Conservation (phyloP, 2,113 vertebrate species). For the Microtus pennsylvanicus region DNA sequence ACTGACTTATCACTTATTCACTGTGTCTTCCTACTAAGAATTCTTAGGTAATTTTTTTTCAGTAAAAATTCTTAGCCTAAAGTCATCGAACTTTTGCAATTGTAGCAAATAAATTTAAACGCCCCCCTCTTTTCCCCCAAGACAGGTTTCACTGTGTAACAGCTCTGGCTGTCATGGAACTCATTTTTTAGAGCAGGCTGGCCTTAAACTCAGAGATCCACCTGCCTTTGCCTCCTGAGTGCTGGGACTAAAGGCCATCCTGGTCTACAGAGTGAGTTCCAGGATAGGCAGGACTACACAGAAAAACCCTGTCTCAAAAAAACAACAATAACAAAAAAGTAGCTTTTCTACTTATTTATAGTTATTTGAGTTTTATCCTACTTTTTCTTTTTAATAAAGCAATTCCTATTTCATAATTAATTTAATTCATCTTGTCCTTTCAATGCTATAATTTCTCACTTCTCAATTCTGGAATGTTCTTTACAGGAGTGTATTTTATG, state of each 20-base stretch:
- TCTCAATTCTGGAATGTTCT: background rate
- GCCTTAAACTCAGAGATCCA: background rate
- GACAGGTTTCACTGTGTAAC: background rate
- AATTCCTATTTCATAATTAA: conserved; percentile 41
- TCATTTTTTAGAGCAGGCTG: background rate
- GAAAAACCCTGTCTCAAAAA: background rate
- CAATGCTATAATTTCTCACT: background rate
- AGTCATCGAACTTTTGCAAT: background rate
- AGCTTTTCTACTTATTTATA: background rate
- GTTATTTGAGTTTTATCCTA: background rate
- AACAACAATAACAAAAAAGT: background rate
- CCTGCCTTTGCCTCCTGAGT: background rate
- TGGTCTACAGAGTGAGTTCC: background rate
- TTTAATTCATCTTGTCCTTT: background rate
- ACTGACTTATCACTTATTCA: background rate
- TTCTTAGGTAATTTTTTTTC: background rate
- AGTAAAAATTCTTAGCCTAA: background rate
- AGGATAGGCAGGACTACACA: background rate
- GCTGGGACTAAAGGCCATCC: background rate
- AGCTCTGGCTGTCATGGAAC: background rate
- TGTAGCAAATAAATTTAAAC: background rate
- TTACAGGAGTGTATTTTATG: background rate
- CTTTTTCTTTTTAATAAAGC: background rate
- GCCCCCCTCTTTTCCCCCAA: background rate
- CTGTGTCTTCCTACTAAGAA: background rate